Evolutionary conservation across 2,888 invertebrate genomes (phyloP).

Genomic region (Rhamnusium bicolor): DNA sequence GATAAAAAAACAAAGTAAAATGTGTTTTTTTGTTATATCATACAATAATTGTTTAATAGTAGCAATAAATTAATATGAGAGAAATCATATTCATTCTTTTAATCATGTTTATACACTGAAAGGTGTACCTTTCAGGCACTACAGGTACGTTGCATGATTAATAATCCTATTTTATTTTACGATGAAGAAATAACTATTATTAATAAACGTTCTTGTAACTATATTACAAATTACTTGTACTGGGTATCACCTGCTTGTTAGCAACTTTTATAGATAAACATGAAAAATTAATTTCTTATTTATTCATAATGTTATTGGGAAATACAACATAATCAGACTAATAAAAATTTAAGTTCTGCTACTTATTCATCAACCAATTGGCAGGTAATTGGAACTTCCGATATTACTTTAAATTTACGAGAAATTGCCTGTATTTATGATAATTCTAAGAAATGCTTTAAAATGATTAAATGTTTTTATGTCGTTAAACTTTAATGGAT

Average conservation of each 20-base stretch:
- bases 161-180: too few relatives aligned
- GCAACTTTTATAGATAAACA: neutral
- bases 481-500: slow-evolving; percentile 29
- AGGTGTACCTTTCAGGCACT: too few relatives aligned
- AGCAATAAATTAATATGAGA: too few relatives aligned
- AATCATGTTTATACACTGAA: too few relatives aligned
- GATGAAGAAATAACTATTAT: too few relatives aligned
- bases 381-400: neutral
- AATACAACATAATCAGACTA: neutral
- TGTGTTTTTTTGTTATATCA: too few relatives aligned
- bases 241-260: neutral
- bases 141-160: too few relatives aligned
- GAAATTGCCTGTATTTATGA: slow-evolving; percentile 16
- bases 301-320: neutral
- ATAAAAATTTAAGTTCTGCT: slow-evolving; percentile 14
- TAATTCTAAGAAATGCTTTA: slow-evolving; percentile 7
- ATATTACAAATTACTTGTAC: too few relatives aligned
- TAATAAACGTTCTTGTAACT: too few relatives aligned
- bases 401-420: slow-evolving; percentile 17
- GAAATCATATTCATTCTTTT: too few relatives aligned
- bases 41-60: too few relatives aligned
- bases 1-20: too few relatives aligned
- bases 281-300: neutral
- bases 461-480: slow-evolving; percentile 19
- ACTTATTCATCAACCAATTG: neutral